Evolutionary conservation across 2,888 invertebrate species (phyloP).

Genomic region (Julus scandinavius): DNA sequence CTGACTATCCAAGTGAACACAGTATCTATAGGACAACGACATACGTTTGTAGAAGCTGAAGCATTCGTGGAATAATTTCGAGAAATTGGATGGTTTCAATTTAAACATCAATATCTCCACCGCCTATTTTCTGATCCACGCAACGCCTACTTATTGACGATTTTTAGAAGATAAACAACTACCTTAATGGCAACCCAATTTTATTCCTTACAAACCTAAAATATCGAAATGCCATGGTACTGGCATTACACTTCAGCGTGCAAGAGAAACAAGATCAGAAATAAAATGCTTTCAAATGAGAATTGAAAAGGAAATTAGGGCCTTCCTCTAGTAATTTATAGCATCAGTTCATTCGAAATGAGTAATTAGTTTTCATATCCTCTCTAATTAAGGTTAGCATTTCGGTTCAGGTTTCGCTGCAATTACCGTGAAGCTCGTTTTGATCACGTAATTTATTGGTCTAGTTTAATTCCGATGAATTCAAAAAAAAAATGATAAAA

Average conservation of each 20-base stretch:
- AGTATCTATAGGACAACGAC: neutral
- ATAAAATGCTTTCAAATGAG: conserved; percentile 22
- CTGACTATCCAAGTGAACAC: neutral
- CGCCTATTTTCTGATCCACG: neutral
- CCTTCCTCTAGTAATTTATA: neutral
- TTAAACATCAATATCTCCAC: neutral
- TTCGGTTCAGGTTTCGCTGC: conserved; percentile 25
- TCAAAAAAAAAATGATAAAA: neutral
- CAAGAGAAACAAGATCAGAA: neutral
- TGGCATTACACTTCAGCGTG: neutral
- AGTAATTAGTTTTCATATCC: conserved; percentile 15
- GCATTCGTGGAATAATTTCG: neutral
- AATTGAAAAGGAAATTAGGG: conserved; percentile 29
- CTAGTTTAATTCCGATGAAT: neutral
- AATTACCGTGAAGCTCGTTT: neutral
- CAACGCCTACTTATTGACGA: conserved; percentile 6
- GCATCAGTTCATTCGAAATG: conserved; percentile 8
- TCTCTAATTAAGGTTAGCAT: neutral
- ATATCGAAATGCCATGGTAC: conserved; percentile 2
- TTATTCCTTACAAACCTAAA: neutral
- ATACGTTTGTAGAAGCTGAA: neutral
- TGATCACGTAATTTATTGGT: conserved; percentile 1
- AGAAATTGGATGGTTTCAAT: neutral
- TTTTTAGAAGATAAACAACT: neutral
- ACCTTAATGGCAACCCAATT: neutral